Conservation (phyloP, 2,113 vertebrate species). For the Peromyscus polionotus region DNA sequence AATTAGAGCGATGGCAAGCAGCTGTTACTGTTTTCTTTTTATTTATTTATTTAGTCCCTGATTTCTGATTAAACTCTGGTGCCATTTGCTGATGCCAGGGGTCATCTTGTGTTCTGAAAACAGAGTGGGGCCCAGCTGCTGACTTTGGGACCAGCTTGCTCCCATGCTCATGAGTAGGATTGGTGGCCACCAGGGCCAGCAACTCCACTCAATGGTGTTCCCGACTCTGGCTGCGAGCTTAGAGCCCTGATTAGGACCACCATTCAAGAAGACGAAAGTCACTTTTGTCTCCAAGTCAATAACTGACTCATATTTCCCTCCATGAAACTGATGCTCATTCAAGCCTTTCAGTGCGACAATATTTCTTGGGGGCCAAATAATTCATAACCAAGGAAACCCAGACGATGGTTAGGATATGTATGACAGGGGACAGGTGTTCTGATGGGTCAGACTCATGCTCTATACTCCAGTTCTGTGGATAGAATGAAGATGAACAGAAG, state of each 20-base stretch:
- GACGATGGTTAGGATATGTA: neutral
- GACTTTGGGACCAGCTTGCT: constrained; percentile 43
- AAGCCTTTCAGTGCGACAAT: neutral
- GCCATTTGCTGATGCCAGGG: constrained; percentile 80
- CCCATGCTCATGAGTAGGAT: rapidly evolving
- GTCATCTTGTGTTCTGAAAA: constrained; percentile 70
- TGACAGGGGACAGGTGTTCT: neutral
- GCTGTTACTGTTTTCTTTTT: constrained; percentile 76
- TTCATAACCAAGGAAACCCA: neutral
- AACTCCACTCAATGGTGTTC: neutral
- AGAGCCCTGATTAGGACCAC: neutral
- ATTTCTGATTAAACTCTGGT: constrained; percentile 70
- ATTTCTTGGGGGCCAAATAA: neutral
- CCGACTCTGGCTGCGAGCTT: neutral
- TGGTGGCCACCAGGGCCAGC: neutral
- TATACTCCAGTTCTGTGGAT: neutral
- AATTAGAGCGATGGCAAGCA: constrained; percentile 84
- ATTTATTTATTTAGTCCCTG: constrained; percentile 77
- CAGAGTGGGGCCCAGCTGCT: constrained; percentile 79
- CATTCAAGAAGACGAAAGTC: neutral
- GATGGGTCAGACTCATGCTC: neutral
- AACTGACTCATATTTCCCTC: neutral
- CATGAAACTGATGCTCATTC: neutral
- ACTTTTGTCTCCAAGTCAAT: neutral
- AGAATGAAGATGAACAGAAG: neutral